phyloP scores from a whole-genome alignment of 2,888 invertebrate species.

The Beris morrisii region DNA sequence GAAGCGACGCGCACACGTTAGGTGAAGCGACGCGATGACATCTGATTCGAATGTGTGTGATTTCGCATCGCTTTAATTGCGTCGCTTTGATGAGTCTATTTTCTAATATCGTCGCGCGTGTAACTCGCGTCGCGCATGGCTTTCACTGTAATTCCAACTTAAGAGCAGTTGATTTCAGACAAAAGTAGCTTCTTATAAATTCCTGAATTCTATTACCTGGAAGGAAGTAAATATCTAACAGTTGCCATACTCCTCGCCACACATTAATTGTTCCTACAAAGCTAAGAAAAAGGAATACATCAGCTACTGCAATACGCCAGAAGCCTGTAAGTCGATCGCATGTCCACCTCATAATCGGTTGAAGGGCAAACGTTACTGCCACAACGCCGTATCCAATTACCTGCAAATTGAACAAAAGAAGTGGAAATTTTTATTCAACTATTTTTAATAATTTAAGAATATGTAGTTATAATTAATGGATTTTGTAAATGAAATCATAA shows the following conservation, averaged over 20 bases:
- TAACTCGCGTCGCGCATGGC: too few relatives aligned
- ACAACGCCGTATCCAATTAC: conserved; percentile 73
- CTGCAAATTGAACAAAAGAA: conserved; percentile 40
- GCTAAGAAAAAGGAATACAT: conserved; percentile 74
- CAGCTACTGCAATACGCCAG: conserved; percentile 69
- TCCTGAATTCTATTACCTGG: conserved; percentile 63
- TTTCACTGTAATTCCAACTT: too few relatives aligned
- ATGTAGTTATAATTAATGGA: too few relatives aligned
- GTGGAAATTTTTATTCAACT: neutral
- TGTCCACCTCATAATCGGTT: conserved; percentile 72
- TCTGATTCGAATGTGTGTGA: too few relatives aligned
- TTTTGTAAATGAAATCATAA: too few relatives aligned
- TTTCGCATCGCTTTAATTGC: too few relatives aligned
- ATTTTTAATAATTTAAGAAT: too few relatives aligned
- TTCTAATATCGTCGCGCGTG: too few relatives aligned
- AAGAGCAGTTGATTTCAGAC: too few relatives aligned
- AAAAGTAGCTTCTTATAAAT: neutral
- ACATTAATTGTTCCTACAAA: conserved; percentile 83
- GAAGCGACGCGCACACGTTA: too few relatives aligned
- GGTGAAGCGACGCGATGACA: too few relatives aligned
- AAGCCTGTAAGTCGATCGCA: conserved; percentile 70
- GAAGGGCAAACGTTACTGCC: conserved; percentile 71
- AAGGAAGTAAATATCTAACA: conserved; percentile 76
- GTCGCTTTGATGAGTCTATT: too few relatives aligned
- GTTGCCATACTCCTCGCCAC: conserved; percentile 85